Base-by-base conservation (phyloP, 1,140 invertebrate genomes). In the Metopolophium dirhodum region DNA sequence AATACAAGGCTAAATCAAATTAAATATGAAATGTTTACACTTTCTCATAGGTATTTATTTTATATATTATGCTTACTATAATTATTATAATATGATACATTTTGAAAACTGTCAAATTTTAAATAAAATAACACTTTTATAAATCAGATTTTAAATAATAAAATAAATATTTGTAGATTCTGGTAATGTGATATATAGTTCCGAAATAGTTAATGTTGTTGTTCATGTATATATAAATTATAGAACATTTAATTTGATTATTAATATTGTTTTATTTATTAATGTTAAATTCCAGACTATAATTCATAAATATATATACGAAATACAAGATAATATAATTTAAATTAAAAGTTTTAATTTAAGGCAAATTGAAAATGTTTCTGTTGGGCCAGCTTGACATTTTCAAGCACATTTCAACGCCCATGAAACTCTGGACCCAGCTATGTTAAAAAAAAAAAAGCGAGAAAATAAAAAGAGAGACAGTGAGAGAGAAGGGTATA, bases 311-410 rank as follows among this genome's bases (percentile, higher is more conserved):
- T 47, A 89, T 41, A 26, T 57, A 26, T 57, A 37, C 20, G 57
- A 57, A 54, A 26, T 41, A 89, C 35, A 30, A 57, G 8, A 57
- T 30, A 41, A 41, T 35, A 41, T 41, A 57, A 57, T 89, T n/a
- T 11, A 37, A 89, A 89, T 89, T 89, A 89, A 89, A 54, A 89
- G 49, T 89, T 89, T 54, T 86, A 86, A 86, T 86, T 57, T 89
- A 89, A 89, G 35, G 49, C 7, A 57, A 57, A 89, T 57, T 35
- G 88, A 89, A 89, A 89, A 57, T 89, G 49, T 23, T 54, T 0
- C 18, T 14, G n/a, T 88, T 57, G 47, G 49, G 51, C 37, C 22
- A 89, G 88, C 49, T 57, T 26, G 49, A 89, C 49, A 57, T 49
- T 88, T 88, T 49, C n/a, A 88, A 88, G n/a, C 22, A 35, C 30